Evolutionary conservation across 2,888 invertebrate species (phyloP).

Genomic region (Diplazon laetatorius): DNA sequence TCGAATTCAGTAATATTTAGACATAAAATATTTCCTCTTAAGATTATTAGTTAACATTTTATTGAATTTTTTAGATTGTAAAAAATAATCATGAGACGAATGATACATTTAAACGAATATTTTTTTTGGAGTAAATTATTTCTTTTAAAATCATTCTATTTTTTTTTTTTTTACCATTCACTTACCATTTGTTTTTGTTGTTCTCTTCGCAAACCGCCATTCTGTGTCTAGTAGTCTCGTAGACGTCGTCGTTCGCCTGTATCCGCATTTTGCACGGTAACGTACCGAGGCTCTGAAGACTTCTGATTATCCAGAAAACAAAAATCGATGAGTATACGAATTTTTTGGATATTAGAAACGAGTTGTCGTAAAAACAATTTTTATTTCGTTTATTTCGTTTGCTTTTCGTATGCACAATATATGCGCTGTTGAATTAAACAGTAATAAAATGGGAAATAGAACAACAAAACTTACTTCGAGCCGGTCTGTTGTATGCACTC

Average conservation of each 20-base stretch:
- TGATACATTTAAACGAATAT: too few species aligned
- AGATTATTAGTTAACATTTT: too few species aligned
- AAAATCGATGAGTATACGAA: neutral
- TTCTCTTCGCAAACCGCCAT: slow-evolving; percentile 96
- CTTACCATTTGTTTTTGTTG: slow-evolving; percentile 95
- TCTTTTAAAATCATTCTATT: too few species aligned
- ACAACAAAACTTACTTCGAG: slow-evolving; percentile 79
- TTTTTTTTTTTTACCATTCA: slow-evolving; percentile 20
- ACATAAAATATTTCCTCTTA: too few species aligned
- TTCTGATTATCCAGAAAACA: slow-evolving; percentile 79
- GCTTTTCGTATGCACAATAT: too few species aligned
- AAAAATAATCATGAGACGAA: too few species aligned
- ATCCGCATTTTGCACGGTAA: slow-evolving; percentile 95
- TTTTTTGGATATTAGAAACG: neutral
- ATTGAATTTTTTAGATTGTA: too few species aligned
- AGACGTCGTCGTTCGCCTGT: slow-evolving; percentile 97
- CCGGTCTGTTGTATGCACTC: slow-evolving; percentile 92
- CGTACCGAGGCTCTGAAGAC: slow-evolving; percentile 92
- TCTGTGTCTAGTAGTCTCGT: slow-evolving; percentile 94
- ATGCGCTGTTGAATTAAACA: neutral
- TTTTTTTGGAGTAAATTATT: too few species aligned
- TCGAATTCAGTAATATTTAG: too few species aligned
- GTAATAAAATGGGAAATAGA: neutral
- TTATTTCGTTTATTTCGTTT: too few species aligned
- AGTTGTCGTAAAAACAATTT: too few species aligned